phyloP scores from a whole-genome alignment of 2,888 invertebrate genomes.

The Brachylomia viminalis region DNA sequence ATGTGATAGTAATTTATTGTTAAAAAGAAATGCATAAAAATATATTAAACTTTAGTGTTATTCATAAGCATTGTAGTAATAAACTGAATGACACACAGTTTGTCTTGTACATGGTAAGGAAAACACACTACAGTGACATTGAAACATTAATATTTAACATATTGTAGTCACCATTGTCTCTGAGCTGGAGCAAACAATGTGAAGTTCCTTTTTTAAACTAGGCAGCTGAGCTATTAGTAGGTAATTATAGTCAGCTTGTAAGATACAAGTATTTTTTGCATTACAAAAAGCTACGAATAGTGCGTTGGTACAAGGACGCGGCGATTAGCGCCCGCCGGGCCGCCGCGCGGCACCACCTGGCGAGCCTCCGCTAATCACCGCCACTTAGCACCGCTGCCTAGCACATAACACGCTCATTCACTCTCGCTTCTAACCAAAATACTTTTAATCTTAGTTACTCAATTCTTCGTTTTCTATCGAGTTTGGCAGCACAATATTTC shows the following conservation, averaged over 20 bases:
- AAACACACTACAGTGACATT: conserved; percentile 16
- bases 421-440: conserved; percentile 2
- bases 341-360: conserved; percentile 66
- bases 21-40: neutral
- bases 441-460: neutral
- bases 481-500: neutral
- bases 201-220: neutral
- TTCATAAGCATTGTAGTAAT: neutral
- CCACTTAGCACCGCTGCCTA: conserved; percentile 61
- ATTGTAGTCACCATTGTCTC: conserved; percentile 16
- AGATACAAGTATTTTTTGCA: conserved; percentile 46
- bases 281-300: conserved; percentile 50
- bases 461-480: neutral
- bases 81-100: neutral
- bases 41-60: neutral
- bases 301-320: conserved; percentile 71
- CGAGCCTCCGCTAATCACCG: conserved; percentile 70
- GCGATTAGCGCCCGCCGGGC: conserved; percentile 70
- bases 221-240: conserved; percentile 1
- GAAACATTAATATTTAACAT: conserved; percentile 18
- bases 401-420: neutral
- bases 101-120: neutral
- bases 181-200: conserved; percentile 14
- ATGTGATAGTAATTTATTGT: neutral
- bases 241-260: conserved; percentile 28